Conservation (phyloP, 2,888 invertebrate species). For the Pseudanteris insignis region DNA sequence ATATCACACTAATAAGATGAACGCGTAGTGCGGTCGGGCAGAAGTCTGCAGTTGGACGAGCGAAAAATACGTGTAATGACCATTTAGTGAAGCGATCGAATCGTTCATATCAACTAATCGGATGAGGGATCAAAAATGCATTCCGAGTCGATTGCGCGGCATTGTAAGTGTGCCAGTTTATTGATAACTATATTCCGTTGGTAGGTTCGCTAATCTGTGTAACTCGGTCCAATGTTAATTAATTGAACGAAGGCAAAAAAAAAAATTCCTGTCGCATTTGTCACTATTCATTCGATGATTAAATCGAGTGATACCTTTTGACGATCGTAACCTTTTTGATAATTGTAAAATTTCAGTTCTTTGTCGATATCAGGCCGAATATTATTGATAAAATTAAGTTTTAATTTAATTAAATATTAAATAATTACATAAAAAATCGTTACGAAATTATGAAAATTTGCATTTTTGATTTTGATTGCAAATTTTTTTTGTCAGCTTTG, state of each 20-base stretch:
- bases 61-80: constrained; percentile 15
- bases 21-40: constrained; percentile 22
- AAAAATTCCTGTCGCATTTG: neutral
- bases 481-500: constrained; percentile 19
- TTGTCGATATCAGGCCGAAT: too few species aligned
- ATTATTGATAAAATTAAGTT: too few species aligned
- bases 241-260: constrained; percentile 9
- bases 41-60: constrained; percentile 18
- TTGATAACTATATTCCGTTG: constrained; percentile 9
- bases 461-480: too few species aligned
- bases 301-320: too few species aligned
- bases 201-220: neutral
- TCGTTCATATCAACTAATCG: constrained; percentile 19
- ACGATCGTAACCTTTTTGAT: too few species aligned
- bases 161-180: neutral
- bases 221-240: constrained; percentile 2
- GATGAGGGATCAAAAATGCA: constrained; percentile 4
- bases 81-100: too few species aligned
- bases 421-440: too few species aligned
- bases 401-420: too few species aligned
- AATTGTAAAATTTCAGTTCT: too few species aligned
- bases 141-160: constrained; percentile 1
- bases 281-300: neutral
- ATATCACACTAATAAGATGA: constrained; percentile 37
- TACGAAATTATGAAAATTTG: too few species aligned